Evolutionary conservation across 2,888 invertebrate genomes (phyloP), one percentile per base, ranked within the genome.

Genomic region (Melikaiella ostensackeni): DNA sequence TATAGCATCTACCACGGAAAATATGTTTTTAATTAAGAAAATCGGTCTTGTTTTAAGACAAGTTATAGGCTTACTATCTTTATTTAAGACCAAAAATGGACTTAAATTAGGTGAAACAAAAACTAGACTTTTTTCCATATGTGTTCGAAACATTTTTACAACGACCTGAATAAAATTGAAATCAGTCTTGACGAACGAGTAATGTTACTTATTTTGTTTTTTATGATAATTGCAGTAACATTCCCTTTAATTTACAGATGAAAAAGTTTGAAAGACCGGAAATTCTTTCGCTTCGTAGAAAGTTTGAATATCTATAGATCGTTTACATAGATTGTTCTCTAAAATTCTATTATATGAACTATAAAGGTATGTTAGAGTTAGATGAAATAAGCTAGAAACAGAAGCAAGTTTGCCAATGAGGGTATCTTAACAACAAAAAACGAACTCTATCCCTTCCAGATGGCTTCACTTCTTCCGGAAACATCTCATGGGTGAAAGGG

Each of bases 401-500:
- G 30, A n/a, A 30, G n/a, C 8, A 21, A 30, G 59, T 76, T 79
- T 76, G 75, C 57, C 62, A 79, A 57, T 76, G 62, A 80, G 74
- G 33, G 73, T 33, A 27, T 42, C 76, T 79, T 80, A 76, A 76
- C 76, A 76, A 76, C 76, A 75, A 64, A 79, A 80, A 76, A 78
- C 63, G 75, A 79, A 82, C 79, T 80, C 77, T 70, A 50, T 80
- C 78, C 79, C 82, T 82, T 87, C 83, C 86, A 87, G 87, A 86
- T 86, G 85, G 80, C 76, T 81, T 79, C 70, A 73, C 74, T 63
- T 75, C 35, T 74, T 70, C 79, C 73, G 79, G 80, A 77, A 79
- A 81, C 81, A 74, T 79, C 83, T 66, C 79, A 74, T 75, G 79
- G 76, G 62, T 82, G 81, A 81, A 75, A 79, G 46, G 59, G 76